Conservation (phyloP, 1,140 invertebrate genomes). For the Habropoda laboriosa region DNA sequence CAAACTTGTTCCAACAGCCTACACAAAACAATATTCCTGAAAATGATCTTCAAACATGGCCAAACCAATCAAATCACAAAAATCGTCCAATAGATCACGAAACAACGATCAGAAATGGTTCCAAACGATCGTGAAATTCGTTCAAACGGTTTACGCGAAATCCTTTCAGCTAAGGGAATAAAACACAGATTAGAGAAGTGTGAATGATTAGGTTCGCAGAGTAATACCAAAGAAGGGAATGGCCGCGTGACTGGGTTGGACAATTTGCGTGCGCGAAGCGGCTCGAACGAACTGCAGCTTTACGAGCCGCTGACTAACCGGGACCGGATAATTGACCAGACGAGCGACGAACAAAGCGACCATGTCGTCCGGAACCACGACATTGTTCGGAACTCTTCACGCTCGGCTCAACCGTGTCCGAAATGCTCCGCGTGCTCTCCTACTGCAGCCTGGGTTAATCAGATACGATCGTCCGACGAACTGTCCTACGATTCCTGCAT, state of each 20-base stretch:
- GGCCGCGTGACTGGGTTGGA: not conserved
- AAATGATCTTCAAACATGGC: too few relatives aligned
- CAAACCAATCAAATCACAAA: too few relatives aligned
- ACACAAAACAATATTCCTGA: too few relatives aligned
- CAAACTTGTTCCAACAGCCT: too few relatives aligned
- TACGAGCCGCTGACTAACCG: constrained; percentile 52
- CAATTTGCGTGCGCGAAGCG: not conserved
- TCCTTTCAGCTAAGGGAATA: too few relatives aligned
- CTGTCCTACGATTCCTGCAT: not conserved
- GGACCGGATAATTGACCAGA: constrained; percentile 54
- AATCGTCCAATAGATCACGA: too few relatives aligned
- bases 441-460: constrained; percentile 18
- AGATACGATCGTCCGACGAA: constrained; percentile 21
- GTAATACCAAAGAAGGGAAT: too few relatives aligned
- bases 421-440: constrained; percentile 15
- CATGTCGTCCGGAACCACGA: constrained; percentile 34
- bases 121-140: too few relatives aligned
- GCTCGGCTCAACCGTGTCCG: constrained; percentile 15
- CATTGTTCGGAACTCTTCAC: constrained; percentile 55
- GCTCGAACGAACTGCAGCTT: constrained; percentile 43
- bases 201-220: too few relatives aligned
- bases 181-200: too few relatives aligned
- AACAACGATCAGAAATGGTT: too few relatives aligned
- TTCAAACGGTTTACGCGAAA: too few relatives aligned
- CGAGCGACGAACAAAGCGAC: constrained; percentile 49